phyloP scores from a whole-genome alignment of 2,888 invertebrate genomes.

The Nycteola revayana region DNA sequence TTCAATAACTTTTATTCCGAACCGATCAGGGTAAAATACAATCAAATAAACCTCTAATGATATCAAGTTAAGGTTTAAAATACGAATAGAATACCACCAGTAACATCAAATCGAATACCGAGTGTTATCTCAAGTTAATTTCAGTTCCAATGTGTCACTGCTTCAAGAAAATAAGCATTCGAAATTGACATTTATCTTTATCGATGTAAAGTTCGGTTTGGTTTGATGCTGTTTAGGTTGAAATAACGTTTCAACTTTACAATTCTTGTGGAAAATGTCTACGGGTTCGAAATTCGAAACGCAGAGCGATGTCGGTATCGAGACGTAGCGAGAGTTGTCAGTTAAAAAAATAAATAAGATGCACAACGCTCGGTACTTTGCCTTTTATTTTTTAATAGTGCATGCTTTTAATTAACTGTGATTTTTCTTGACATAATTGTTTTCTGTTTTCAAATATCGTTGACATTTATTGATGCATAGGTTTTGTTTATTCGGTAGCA shows the following conservation, averaged over 20 bases:
- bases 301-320: conserved; percentile 58
- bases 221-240: conserved; percentile 21
- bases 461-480: too few relatives aligned
- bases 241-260: conserved; percentile 42
- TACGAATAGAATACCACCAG: conserved; percentile 39
- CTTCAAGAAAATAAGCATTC: conserved; percentile 34
- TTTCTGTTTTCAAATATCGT: too few relatives aligned
- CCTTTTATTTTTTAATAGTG: conserved; percentile 27
- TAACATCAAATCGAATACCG: conserved; percentile 61
- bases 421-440: conserved; percentile 11
- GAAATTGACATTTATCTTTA: conserved; percentile 45
- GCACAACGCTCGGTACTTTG: conserved; percentile 19
- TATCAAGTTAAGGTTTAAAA: conserved; percentile 45
- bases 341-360: conserved; percentile 45
- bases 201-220: conserved; percentile 37
- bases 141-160: conserved; percentile 54
- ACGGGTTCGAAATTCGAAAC: conserved; percentile 66
- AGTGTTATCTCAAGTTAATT: conserved; percentile 64
- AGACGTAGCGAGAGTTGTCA: conserved; percentile 51
- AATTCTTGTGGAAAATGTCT: conserved; percentile 51
- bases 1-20: conserved; percentile 75
- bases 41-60: conserved; percentile 43
- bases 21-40: conserved; percentile 43
- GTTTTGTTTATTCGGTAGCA: too few relatives aligned
- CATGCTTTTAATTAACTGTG: conserved; percentile 26